Conservation (phyloP, 2,113 vertebrate species). For the Naja naja region DNA sequence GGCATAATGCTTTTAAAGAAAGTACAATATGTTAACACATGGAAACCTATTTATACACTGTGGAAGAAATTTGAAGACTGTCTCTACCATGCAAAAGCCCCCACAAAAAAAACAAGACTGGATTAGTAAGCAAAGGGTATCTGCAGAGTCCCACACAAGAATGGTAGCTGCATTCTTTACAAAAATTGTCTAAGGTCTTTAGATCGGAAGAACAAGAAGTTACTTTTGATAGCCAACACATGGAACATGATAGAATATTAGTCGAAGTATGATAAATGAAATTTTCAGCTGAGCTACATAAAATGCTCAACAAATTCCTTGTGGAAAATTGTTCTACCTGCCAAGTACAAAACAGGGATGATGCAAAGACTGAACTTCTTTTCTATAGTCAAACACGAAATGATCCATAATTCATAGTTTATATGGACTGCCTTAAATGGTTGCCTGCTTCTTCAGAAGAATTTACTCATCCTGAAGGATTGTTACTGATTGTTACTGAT, state of each 20-base stretch:
- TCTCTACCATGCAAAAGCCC: background rate
- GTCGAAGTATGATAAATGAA: background rate
- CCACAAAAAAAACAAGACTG: background rate
- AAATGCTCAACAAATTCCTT: background rate
- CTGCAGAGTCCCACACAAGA: background rate
- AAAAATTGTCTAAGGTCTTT: background rate
- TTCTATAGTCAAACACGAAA: background rate
- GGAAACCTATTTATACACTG: background rate
- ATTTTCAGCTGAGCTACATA: background rate
- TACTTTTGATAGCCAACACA: background rate
- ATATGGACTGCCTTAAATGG: background rate
- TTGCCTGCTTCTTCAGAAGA: background rate
- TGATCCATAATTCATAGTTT: background rate
- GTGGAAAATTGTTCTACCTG: background rate
- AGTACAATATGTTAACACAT: background rate
- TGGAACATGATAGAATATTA: background rate
- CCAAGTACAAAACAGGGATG: background rate
- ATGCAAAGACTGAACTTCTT: background rate
- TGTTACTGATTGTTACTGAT: background rate
- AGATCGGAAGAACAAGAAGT: background rate
- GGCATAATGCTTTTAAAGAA: background rate
- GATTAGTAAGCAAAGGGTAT: background rate
- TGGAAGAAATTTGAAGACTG: background rate
- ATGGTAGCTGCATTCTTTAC: background rate
- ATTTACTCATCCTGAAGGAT: background rate